Evolutionary conservation across 1,140 invertebrate species (phyloP).

Genomic region (Eumeta japonica): DNA sequence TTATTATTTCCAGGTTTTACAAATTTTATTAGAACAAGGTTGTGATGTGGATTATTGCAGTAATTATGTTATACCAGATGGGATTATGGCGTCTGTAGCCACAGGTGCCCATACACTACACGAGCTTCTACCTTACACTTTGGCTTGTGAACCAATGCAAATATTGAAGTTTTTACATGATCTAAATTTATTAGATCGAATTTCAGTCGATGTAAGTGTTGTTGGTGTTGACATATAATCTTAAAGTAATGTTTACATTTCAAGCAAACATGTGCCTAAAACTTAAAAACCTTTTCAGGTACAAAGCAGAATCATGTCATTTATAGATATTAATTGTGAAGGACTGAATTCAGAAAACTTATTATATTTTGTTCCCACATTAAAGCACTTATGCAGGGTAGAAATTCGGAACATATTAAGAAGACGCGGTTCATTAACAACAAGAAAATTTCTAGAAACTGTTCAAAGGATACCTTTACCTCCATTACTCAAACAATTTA

Average conservation of each 20-base stretch:
- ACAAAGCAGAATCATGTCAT: slow-evolving; percentile 22
- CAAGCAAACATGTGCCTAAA: too few species aligned
- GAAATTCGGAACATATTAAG: slow-evolving; percentile 26
- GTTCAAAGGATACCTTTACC: slow-evolving; percentile 29
- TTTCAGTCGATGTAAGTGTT: slow-evolving; percentile 32
- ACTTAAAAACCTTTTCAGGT: slow-evolving; percentile 36
- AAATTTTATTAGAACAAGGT: slow-evolving; percentile 38
- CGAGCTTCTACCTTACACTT: slow-evolving; percentile 35
- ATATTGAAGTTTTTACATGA: slow-evolving; percentile 24
- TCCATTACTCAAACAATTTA: slow-evolving; percentile 25
- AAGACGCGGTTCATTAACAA: slow-evolving; percentile 16
- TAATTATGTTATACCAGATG: slow-evolving; percentile 32
- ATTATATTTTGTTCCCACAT: slow-evolving; percentile 17
- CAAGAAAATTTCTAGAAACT: slow-evolving; percentile 21
- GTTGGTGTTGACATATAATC: too few species aligned
- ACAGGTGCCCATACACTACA: slow-evolving; percentile 26
- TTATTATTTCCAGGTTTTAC: slow-evolving; percentile 51
- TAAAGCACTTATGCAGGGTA: slow-evolving; percentile 35
- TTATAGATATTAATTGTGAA: slow-evolving; percentile 20
- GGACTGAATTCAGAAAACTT: slow-evolving; percentile 17
- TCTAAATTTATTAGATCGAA: slow-evolving; percentile 20
- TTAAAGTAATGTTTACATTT: slow-evolving; percentile 5
- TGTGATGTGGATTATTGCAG: slow-evolving; percentile 52
- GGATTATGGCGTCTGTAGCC: slow-evolving; percentile 36
- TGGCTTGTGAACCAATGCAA: slow-evolving; percentile 37